Base-by-base conservation (phyloP, 2,113 vertebrate species). In the Piprites chloris region DNA sequence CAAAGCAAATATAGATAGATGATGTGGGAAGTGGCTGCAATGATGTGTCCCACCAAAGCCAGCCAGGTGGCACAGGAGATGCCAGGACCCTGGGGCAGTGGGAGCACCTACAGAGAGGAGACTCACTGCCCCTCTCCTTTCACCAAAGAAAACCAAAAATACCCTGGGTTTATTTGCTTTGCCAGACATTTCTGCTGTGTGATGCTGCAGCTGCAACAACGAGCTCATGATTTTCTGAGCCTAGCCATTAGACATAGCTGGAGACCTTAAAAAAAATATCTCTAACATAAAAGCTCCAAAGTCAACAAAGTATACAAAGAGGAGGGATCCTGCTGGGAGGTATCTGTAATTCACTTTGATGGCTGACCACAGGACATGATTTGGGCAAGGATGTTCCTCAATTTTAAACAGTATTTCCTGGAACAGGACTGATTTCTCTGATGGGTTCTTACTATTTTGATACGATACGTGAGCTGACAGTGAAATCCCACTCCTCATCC, bases 21-120 rank as follows among this genome's bases (percentile, higher is more conserved):
- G 35, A 73, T 58, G 28, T 0, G 5, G 42, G 19, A 58, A 79
- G 39, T 14, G 26, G 17, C 52, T 81, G 30, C 3, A 4, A 35
- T 27, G 0, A 3, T 2, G 2, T 14, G 9, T 56, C 53, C 23
- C 23, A 62, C 41, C 11, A 47, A 44, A 49, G 35, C 0, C 1
- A 79, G 35, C 7, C 2, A 0, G 27, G 53, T 67, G 16, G 11
- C 8, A 7, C 12, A 3, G n/a, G 50, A 5, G 37, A 71, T 65
- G n/a, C 26, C 5, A 3, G 56, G 33, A 62, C 33, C 23, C 27
- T 1, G 1, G 11, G n/a, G 49, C 63, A 63, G 49, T 39, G 21
- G 6, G 44, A 27, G 18, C 24, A 46, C 14, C 44, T 76, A 30
- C 2, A 1, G 39, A 46, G 37, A 39, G 37, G 24, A 50, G 7